Evolutionary conservation across 2,888 invertebrate genomes (phyloP).

Genomic region (Acrobasis repandana): DNA sequence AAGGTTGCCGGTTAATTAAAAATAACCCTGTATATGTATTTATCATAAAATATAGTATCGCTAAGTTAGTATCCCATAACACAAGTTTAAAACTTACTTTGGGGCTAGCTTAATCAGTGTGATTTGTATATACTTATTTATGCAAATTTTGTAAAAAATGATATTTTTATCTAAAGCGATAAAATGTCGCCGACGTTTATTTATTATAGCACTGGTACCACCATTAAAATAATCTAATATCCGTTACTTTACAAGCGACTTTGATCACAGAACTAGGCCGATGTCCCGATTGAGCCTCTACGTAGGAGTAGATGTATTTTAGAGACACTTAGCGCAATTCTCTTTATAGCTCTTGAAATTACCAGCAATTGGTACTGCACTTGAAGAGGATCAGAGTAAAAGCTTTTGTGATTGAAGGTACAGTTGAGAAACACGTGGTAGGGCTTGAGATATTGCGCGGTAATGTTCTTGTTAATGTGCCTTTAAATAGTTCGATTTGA

Average conservation of each 20-base stretch:
- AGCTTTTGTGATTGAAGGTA: constrained; percentile 9
- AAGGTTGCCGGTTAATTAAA: too few species aligned
- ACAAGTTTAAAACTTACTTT: too few species aligned
- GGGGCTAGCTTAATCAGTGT: too few species aligned
- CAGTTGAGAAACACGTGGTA: constrained; percentile 10
- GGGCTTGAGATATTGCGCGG: constrained; percentile 10
- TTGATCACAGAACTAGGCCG: constrained; percentile 42
- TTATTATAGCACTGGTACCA: too few species aligned
- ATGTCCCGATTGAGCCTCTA: constrained; percentile 41
- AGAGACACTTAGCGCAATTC: constrained; percentile 33
- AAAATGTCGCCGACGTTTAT: too few species aligned
- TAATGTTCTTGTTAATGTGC: constrained; percentile 11
- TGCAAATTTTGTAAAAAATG: too few species aligned
- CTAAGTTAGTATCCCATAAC: too few species aligned
- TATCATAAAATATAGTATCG: too few species aligned
- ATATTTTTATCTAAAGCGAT: too few species aligned
- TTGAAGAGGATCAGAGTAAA: constrained; percentile 8
- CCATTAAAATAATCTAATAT: constrained; percentile 1
- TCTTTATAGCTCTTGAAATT: constrained; percentile 31
- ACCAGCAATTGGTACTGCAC: constrained; percentile 28
- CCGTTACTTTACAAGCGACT: neutral
- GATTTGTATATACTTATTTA: too few species aligned
- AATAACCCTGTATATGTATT: too few species aligned
- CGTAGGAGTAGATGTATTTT: constrained; percentile 36
- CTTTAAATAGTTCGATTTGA: constrained; percentile 1